These are phyloP conservation scores for Yponomeuta cagnagella DNA, from an alignment of 2,888 invertebrate genomes.

Conservation along the genomic window DNA sequence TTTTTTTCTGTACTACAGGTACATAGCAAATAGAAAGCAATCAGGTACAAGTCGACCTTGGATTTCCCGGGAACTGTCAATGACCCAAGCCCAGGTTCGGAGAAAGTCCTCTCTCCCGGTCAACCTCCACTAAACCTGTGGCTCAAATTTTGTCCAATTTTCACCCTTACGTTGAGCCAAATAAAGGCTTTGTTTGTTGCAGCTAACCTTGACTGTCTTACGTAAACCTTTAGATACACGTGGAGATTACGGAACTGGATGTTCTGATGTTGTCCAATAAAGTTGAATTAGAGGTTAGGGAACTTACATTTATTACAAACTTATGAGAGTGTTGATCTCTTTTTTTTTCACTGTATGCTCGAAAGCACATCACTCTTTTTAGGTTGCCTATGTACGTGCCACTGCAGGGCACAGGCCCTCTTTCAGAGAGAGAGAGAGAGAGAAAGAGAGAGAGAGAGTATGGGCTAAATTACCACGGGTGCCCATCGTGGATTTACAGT, in stretches of 20 bases:
- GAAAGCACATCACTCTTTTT: too few species aligned
- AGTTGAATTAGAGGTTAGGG: not conserved
- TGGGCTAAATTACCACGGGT: too few species aligned
- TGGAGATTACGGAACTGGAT: not conserved
- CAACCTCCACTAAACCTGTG: not conserved
- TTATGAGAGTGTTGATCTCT: not conserved
- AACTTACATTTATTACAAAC: not conserved
- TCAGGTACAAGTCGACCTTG: slow-evolving; percentile 14
- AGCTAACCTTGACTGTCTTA: not conserved
- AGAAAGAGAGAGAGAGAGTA: too few species aligned
- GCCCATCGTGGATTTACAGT: too few species aligned
- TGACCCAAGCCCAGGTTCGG: slow-evolving; percentile 16
- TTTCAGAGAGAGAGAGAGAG: too few species aligned
- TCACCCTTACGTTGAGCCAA: not conserved
- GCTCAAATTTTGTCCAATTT: not conserved
- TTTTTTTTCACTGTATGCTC: too few species aligned
- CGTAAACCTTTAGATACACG: slow-evolving; percentile 2
- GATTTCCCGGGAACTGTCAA: slow-evolving; percentile 12
- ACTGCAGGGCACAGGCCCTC: too few species aligned
- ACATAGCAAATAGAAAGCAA: slow-evolving; percentile 18
- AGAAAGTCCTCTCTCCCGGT: slow-evolving; percentile 16
- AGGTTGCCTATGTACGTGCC: too few species aligned
- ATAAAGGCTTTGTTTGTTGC: not conserved
- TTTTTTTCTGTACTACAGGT: too few species aligned
- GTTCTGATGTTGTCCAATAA: not conserved